A percentile compares a stretch with the other conserved stretches of the same genome.
phyloP scores from a whole-genome alignment of 2,888 invertebrate genomes.

The Aradus depressus region DNA sequence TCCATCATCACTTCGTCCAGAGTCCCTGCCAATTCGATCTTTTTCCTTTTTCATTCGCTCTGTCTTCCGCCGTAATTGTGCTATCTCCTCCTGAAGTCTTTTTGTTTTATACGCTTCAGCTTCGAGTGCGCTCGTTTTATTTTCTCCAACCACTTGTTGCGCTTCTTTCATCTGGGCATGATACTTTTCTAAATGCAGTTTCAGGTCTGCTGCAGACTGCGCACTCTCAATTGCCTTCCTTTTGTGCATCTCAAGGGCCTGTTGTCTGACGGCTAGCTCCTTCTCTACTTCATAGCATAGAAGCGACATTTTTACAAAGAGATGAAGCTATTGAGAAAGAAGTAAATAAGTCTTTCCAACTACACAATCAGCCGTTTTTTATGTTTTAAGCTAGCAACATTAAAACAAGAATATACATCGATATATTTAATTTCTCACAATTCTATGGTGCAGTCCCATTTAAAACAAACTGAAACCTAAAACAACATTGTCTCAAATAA shows the following conservation, averaged over 20 bases:
- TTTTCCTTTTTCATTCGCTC: slow-evolving; percentile 97
- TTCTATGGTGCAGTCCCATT: too few species aligned
- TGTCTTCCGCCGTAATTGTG: slow-evolving; percentile 79
- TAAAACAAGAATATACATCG: too few species aligned
- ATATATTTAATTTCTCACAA: too few species aligned
- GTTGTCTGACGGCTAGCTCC: slow-evolving; percentile 81
- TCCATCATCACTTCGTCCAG: slow-evolving; percentile 96
- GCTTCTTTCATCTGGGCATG: slow-evolving; percentile 97
- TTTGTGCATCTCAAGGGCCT: slow-evolving; percentile 96
- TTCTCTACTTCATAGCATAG: too few species aligned
- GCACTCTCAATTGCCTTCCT: slow-evolving; percentile 95
- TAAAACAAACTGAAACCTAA: too few species aligned
- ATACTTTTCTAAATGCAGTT: slow-evolving; percentile 76
- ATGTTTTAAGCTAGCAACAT: too few species aligned
- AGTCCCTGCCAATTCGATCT: slow-evolving; percentile 89
- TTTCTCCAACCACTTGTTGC: slow-evolving; percentile 89
- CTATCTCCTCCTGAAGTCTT: slow-evolving; percentile 85
- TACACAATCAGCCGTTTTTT: too few species aligned
- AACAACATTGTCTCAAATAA: too few species aligned
- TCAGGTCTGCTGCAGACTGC: slow-evolving; percentile 92
- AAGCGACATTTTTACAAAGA: too few species aligned
- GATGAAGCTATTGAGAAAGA: too few species aligned
- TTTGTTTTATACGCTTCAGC: slow-evolving; percentile 95
- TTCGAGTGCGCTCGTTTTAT: slow-evolving; percentile 90
- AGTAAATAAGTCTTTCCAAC: too few species aligned